Evolutionary conservation across 2,113 vertebrate species (phyloP).

Genomic region (Acanthochromis polyacanthus): DNA sequence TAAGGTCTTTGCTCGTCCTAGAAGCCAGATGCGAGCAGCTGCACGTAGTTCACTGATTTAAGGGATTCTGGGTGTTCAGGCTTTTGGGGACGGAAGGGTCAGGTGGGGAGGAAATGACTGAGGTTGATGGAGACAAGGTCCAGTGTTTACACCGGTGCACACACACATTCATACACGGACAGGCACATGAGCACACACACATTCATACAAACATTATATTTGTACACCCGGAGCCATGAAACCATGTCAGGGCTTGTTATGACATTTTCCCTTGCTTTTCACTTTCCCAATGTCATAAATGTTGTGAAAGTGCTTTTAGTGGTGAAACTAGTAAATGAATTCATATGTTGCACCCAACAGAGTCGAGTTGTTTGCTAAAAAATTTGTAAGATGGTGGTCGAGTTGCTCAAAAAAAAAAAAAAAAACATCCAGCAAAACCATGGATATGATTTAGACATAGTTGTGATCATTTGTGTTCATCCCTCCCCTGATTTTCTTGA

Average conservation of each 20-base stretch:
- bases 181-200: conserved; percentile 27
- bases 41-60: conserved; percentile 35
- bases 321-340: conserved; percentile 41
- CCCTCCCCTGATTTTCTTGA: neutral
- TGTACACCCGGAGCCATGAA: conserved; percentile 44
- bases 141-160: conserved; percentile 60
- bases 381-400: conserved; percentile 28
- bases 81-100: conserved; percentile 42
- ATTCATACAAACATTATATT: conserved; percentile 38
- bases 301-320: conserved; percentile 57
- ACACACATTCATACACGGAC: conserved; percentile 24
- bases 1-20: conserved; percentile 31
- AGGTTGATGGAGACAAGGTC: conserved; percentile 73
- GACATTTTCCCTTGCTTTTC: conserved; percentile 50
- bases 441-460: conserved; percentile 34
- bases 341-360: conserved; percentile 39
- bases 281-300: conserved; percentile 42
- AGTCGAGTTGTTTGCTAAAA: conserved; percentile 45
- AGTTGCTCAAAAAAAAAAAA: conserved; percentile 24
- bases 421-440: conserved; percentile 33
- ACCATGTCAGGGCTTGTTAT: conserved; percentile 52
- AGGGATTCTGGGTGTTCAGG: conserved; percentile 40
- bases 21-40: conserved; percentile 53
- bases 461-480: conserved; percentile 9
- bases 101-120: conserved; percentile 70